Evolutionary conservation across 2,113 vertebrate species (phyloP).

Genomic region (Sebastes fasciatus): DNA sequence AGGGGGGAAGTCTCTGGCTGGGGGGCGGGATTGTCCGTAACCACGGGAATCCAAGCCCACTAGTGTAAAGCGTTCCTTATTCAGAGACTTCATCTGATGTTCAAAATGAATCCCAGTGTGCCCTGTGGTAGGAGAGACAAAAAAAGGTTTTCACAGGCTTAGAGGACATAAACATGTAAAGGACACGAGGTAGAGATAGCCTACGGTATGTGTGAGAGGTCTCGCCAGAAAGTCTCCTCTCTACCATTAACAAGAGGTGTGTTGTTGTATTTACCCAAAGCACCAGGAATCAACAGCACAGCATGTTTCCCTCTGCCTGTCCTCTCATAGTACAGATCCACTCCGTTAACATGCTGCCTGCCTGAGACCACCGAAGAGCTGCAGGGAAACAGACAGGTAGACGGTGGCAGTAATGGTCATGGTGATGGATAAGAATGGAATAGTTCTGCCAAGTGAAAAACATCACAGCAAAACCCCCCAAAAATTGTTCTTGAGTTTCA

Average conservation of each 20-base stretch:
- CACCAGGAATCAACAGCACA: too few relatives aligned
- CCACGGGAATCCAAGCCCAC: conserved; percentile 93
- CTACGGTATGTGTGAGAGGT: neutral
- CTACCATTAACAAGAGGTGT: neutral
- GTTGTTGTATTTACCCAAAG: conserved; percentile 84
- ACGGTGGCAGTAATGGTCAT: too few relatives aligned
- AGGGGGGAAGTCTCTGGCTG: conserved; percentile 89
- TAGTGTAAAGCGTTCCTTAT: conserved; percentile 87
- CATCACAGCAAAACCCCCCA: too few relatives aligned
- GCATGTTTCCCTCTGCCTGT: too few relatives aligned
- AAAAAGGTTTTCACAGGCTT: neutral
- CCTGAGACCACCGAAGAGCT: too few relatives aligned
- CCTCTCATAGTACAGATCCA: too few relatives aligned
- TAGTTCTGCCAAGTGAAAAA: too few relatives aligned
- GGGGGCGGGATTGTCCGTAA: conserved; percentile 92
- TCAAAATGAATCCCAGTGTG: conserved; percentile 89
- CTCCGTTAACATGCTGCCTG: too few relatives aligned
- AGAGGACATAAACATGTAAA: neutral
- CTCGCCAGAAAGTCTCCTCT: neutral
- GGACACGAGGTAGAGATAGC: neutral
- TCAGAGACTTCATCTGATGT: conserved; percentile 89
- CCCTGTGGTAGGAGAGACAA: conserved; percentile 77
- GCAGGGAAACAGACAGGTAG: too few relatives aligned
- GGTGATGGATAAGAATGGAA: too few relatives aligned
- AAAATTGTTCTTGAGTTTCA: too few relatives aligned